Evolutionary conservation across 1,140 invertebrate species (phyloP).

Genomic region (Medauroidea extradentata): DNA sequence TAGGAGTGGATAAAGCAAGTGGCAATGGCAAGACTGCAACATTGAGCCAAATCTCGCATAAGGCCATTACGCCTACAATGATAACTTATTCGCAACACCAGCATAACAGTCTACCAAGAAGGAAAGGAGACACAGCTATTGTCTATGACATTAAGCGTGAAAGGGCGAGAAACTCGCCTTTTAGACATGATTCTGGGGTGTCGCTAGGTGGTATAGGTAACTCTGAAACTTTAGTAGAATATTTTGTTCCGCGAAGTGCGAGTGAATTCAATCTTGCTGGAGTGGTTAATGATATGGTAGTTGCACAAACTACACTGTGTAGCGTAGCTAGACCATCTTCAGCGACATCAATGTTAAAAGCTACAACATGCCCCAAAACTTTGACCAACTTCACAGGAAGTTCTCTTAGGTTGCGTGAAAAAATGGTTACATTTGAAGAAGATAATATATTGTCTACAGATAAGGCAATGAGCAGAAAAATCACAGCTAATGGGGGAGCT

Average conservation of each 20-base stretch:
- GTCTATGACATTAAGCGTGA: too few relatives aligned
- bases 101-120: slow-evolving; percentile 47
- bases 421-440: slow-evolving; percentile 80
- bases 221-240: slow-evolving; percentile 61
- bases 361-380: slow-evolving; percentile 31
- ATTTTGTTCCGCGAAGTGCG: slow-evolving; percentile 75
- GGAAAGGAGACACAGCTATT: slow-evolving; percentile 35
- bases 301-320: slow-evolving; percentile 46
- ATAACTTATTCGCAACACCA: not conserved
- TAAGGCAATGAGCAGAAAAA: slow-evolving; percentile 39
- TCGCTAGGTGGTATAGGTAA: not conserved
- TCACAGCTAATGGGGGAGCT: slow-evolving; percentile 40
- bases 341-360: slow-evolving; percentile 28
- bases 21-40: too few relatives aligned
- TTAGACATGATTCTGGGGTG: too few relatives aligned
- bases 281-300: slow-evolving; percentile 49
- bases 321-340: slow-evolving; percentile 33
- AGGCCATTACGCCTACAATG: too few relatives aligned
- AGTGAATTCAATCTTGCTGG: slow-evolving; percentile 73
- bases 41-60: too few relatives aligned
- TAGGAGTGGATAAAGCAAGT: slow-evolving; percentile 11
- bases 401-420: slow-evolving; percentile 53
- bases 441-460: slow-evolving; percentile 45
- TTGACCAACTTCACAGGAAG: slow-evolving; percentile 36
- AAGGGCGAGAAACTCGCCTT: too few relatives aligned